phyloP scores from a whole-genome alignment of 2,797 vertebrate genomes.

The Takifugu ocellatus region DNA sequence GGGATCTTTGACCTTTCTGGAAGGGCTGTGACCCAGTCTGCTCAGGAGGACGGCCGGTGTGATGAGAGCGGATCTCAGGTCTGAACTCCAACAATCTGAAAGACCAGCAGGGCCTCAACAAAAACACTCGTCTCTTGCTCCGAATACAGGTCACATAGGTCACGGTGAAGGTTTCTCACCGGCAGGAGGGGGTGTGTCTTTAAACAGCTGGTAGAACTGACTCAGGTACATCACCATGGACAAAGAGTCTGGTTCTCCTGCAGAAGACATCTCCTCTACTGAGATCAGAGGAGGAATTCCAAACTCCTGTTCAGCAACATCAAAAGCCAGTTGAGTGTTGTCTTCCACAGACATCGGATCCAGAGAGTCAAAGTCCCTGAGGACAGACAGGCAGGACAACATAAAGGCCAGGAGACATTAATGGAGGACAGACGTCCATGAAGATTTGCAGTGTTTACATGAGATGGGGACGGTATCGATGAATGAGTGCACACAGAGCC shows the following conservation, averaged over 20 bases:
- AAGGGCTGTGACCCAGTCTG: constrained; percentile 86
- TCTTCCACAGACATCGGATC: constrained; percentile 78
- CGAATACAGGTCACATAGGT: no score
- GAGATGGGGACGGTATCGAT: constrained; percentile 86
- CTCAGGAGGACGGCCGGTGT: constrained; percentile 88
- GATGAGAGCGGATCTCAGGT: constrained; percentile 82
- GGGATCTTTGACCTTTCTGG: constrained; percentile 88
- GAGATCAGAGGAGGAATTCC: constrained; percentile 93
- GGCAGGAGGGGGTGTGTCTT: constrained; percentile 76
- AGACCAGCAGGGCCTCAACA: neutral
- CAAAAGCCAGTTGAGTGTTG: constrained; percentile 85
- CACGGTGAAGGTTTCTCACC: constrained; percentile 71
- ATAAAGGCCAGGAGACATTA: no score
- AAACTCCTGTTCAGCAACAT: constrained; percentile 85
- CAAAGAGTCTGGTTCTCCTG: constrained; percentile 86
- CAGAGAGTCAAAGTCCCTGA: constrained; percentile 83
- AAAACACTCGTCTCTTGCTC: no score
- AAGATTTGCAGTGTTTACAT: constrained; percentile 72
- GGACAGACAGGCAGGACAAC: neutral
- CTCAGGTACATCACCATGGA: constrained; percentile 98
- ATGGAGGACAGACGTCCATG: neutral
- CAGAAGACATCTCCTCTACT: constrained; percentile 87
- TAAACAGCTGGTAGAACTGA: constrained; percentile 93
- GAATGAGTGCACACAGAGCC: constrained; percentile 91
- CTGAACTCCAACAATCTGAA: constrained; percentile 72